These are phyloP conservation scores for Polyergus mexicanus DNA, from an alignment of 1,140 invertebrate species.

Conservation along the genomic window DNA sequence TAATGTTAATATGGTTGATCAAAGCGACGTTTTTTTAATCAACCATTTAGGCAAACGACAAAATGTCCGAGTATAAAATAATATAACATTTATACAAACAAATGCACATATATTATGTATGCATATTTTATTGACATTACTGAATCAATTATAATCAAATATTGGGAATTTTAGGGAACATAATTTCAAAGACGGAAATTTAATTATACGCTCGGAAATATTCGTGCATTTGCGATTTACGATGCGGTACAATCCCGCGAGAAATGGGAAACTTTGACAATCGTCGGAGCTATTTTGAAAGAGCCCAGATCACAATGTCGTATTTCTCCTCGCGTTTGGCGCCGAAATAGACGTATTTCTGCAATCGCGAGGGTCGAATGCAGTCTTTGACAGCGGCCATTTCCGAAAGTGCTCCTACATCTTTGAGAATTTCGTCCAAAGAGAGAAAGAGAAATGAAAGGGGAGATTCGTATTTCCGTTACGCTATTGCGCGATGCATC, in stretches of 20 bases:
- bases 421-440: constrained; percentile 51
- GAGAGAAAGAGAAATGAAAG: neutral
- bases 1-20: constrained; percentile 31
- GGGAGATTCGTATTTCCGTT: constrained; percentile 25
- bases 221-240: neutral
- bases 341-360: constrained; percentile 53
- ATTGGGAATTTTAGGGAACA: neutral
- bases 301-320: constrained; percentile 16
- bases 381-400: constrained; percentile 49
- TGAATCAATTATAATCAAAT: neutral
- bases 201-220: constrained; percentile 32
- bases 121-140: neutral
- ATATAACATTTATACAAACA: neutral
- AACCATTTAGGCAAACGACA: neutral
- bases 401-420: constrained; percentile 50
- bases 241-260: neutral
- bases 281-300: constrained; percentile 17
- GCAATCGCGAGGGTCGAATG: constrained; percentile 28
- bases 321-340: neutral
- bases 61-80: neutral
- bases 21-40: neutral
- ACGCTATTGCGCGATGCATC: constrained; percentile 52
- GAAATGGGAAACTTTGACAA: constrained; percentile 24
- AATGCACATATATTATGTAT: neutral
- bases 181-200: constrained; percentile 5